Evolutionary conservation across 1,140 invertebrate species (phyloP).

Genomic region (Lethrus apterus): DNA sequence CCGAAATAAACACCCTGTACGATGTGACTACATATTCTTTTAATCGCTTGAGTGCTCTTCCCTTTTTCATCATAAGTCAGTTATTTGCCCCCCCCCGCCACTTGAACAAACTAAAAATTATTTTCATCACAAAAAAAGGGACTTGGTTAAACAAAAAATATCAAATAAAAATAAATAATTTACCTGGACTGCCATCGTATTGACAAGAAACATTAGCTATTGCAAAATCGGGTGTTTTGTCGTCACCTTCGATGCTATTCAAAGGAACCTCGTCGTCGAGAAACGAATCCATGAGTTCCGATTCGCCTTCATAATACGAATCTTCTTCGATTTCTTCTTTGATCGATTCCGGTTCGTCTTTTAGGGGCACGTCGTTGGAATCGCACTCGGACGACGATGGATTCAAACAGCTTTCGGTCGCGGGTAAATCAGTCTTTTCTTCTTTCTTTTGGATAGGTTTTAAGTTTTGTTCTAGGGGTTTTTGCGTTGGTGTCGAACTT

Average conservation of each 20-base stretch:
- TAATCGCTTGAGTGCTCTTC: too few relatives aligned
- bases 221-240: constrained; percentile 42
- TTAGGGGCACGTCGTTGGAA: constrained; percentile 31
- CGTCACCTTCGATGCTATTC: constrained; percentile 24
- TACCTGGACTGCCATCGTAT: constrained; percentile 44
- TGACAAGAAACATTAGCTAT: constrained; percentile 56
- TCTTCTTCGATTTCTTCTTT: constrained; percentile 36
- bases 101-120: neutral
- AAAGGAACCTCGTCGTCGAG: constrained; percentile 34
- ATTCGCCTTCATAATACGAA: constrained; percentile 37
- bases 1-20: too few relatives aligned
- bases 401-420: constrained; percentile 25
- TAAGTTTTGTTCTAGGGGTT: constrained; percentile 19
- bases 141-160: too few relatives aligned
- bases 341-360: constrained; percentile 24
- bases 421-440: constrained; percentile 32
- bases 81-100: neutral
- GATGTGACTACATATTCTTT: too few relatives aligned
- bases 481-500: constrained; percentile 26
- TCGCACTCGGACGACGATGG: constrained; percentile 36
- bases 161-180: too few relatives aligned
- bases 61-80: too few relatives aligned
- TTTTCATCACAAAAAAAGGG: neutral
- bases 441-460: constrained; percentile 26
- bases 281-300: constrained; percentile 37